These are phyloP conservation scores for Drosophila pseudoananassae DNA, from an alignment of 1,140 invertebrate species.

Conservation along the genomic window DNA sequence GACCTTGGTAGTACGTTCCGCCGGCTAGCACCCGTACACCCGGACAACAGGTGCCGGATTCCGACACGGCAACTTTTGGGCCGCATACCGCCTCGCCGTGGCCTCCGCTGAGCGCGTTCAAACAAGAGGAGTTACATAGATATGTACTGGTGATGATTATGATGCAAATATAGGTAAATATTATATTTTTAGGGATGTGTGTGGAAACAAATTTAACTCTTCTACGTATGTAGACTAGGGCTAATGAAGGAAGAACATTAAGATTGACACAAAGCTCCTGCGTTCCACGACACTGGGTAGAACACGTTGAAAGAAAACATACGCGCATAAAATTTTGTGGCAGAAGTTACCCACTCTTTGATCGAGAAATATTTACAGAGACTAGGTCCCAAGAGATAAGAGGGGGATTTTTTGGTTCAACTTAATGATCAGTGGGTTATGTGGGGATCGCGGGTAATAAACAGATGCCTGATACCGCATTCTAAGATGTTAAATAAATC, in stretches of 20 bases:
- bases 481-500: too few relatives aligned
- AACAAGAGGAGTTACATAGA: conserved; percentile 13
- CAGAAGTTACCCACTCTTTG: conserved; percentile 6
- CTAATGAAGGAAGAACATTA: conserved; percentile 2
- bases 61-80: conserved; percentile 42
- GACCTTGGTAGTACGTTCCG: background rate
- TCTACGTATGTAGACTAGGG: conserved; percentile 34
- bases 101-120: conserved; percentile 47
- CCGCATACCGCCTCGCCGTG: conserved; percentile 82
- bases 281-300: conserved; percentile 16
- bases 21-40: conserved; percentile 17
- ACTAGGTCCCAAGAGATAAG: conserved; percentile 1
- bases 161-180: background rate
- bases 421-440: conserved; percentile 1
- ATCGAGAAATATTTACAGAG: conserved; percentile 21
- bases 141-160: conserved; percentile 17
- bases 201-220: background rate
- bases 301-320: conserved; percentile 18
- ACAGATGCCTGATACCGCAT: too few relatives aligned
- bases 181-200: background rate
- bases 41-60: background rate
- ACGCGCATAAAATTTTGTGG: conserved; percentile 16
- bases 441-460: background rate
- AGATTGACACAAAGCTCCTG: conserved; percentile 17
- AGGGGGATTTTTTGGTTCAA: conserved; percentile 8